Evolutionary conservation across 2,797 vertebrate genomes (phyloP).

Genomic region (Crenuchus spilurus): DNA sequence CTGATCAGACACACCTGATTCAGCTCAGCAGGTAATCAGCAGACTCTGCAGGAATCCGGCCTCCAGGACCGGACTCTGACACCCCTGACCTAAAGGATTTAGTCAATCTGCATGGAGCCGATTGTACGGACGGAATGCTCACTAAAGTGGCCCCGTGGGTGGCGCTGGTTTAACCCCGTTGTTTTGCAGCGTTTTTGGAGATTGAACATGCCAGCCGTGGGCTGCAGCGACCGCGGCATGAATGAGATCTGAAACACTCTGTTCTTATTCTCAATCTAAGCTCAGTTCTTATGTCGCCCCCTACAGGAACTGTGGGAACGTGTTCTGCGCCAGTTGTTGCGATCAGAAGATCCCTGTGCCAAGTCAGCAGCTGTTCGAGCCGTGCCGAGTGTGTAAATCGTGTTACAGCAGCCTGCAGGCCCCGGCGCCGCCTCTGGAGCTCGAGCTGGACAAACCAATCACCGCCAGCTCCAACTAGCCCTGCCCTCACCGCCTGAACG

Average conservation of each 20-base stretch:
- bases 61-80: too few species aligned
- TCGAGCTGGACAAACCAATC: slow-evolving; percentile 93
- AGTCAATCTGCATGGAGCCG: background rate
- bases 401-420: slow-evolving; percentile 91
- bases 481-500: slow-evolving; percentile 30
- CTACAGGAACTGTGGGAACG: slow-evolving; percentile 95
- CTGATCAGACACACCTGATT: too few species aligned
- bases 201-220: background rate
- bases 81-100: too few species aligned
- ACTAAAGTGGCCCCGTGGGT: background rate
- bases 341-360: slow-evolving; percentile 99
- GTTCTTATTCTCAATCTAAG: too few species aligned
- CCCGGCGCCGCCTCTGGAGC: slow-evolving; percentile 77
- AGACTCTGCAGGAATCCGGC: too few species aligned
- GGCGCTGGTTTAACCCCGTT: background rate
- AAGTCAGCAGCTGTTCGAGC: slow-evolving; percentile 97
- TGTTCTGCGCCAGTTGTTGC: slow-evolving; percentile 97
- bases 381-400: slow-evolving; percentile 91
- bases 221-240: slow-evolving; percentile 11
- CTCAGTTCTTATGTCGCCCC: slow-evolving; percentile 38
- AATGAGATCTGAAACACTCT: slow-evolving; percentile 7
- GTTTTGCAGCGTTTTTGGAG: slow-evolving; percentile 1
- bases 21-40: too few species aligned
- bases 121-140: background rate
- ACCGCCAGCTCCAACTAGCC: slow-evolving; percentile 90